Evolutionary conservation across 2,797 vertebrate species (phyloP), one percentile per base, ranked within the genome.

Genomic region (Ambastaia sidthimunki): DNA sequence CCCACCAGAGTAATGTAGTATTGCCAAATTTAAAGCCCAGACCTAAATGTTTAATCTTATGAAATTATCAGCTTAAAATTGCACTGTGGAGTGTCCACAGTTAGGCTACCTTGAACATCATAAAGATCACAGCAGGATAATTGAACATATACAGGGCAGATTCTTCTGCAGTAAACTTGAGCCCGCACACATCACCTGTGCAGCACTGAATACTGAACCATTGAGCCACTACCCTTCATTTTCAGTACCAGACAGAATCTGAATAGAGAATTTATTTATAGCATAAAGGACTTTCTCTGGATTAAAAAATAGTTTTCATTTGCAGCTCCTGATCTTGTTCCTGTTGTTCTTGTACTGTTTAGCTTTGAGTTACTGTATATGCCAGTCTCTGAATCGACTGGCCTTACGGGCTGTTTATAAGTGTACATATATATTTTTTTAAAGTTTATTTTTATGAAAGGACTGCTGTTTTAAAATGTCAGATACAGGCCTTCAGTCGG

Each of bases 391-490:
- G 71, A 68, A 55, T 71, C 55, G 79, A 69, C 82, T 84, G 80
- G 79, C 82, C 80, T 82, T 84, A 82, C 60, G 71, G 69, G 80
- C 75, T 80, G 54, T 86, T 84, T 87, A 78, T 88, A 73, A 48
- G 84, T 90, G 76, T 93, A 91, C 80, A 91, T 89, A 85, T 31
- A 84, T 89, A 44, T 83, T 88, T 86, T 82, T 86, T 88, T 80
- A 84, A 86, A 81, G 80, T 91, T 92, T 92, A 88, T 91, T 91
- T 92, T 90, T 85, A 89, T 82, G 75, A 89, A 87, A 60, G 54
- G 88, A 85, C 87, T 92, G 90, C 87, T 91, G 89, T 91, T 88
- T 86, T 86, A 80, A 83, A 84, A 76, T 81, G 76, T 85, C 67
- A 74, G 83, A 41, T 62, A 73, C 52, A 82, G 80, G 82, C 65